phyloP scores from a whole-genome alignment of 2,113 vertebrate species.

The Chlorodrepanis virens region DNA sequence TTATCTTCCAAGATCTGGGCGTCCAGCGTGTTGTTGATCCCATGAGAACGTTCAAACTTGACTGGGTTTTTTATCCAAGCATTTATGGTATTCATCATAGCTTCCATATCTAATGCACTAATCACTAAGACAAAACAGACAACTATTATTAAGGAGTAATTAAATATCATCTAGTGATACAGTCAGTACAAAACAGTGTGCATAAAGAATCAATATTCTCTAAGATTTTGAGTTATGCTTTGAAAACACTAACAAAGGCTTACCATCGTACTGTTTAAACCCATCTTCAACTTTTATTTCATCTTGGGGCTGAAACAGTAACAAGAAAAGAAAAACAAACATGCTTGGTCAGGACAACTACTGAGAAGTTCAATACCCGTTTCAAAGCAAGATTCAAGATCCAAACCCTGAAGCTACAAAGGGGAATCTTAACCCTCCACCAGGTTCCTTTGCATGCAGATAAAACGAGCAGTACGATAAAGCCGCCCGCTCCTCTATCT shows the following conservation, averaged over 20 bases:
- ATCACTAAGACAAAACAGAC: conserved; percentile 74
- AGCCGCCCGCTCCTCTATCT: background rate
- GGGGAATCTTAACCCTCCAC: background rate
- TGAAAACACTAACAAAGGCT: conserved; percentile 60
- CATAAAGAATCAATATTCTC: background rate
- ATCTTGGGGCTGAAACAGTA: conserved; percentile 95
- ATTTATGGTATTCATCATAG: conserved; percentile 93
- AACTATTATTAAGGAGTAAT: background rate
- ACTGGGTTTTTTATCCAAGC: conserved; percentile 87
- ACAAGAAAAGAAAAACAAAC: conserved; percentile 48
- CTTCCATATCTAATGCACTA: conserved; percentile 92
- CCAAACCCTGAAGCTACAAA: background rate
- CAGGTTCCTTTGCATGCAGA: background rate
- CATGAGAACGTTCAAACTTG: conserved; percentile 94
- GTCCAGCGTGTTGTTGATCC: conserved; percentile 83
- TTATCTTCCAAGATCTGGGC: conserved; percentile 65
- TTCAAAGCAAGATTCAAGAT: background rate
- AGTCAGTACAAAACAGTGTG: background rate
- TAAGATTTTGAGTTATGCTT: background rate
- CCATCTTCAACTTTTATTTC: conserved; percentile 95
- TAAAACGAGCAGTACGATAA: background rate
- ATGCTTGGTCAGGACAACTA: background rate
- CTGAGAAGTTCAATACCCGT: background rate
- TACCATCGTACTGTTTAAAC: conserved; percentile 99
- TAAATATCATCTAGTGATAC: background rate